A percentile compares a stretch with the other conserved stretches of the same genome.
Evolutionary conservation across 53 echinoderm and acorn worm genomes (phyloP).

Genomic region (Stichopus horrens): DNA sequence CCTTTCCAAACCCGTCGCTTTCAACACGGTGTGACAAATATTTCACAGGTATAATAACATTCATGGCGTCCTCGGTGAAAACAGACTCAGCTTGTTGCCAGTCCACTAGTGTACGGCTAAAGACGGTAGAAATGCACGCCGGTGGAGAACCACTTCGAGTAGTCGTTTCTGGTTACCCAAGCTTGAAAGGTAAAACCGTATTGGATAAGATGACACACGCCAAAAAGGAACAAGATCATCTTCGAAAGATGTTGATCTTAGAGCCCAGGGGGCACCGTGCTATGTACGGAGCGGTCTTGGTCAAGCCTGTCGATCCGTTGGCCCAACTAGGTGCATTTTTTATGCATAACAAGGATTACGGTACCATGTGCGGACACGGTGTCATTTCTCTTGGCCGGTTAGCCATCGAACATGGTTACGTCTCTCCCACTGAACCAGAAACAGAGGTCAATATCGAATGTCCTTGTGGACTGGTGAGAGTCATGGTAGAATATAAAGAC

Average conservation of each 20-base stretch:
- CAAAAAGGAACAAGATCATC: slow-evolving; percentile 65
- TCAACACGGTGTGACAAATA: no score
- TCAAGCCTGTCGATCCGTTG: slow-evolving; percentile 56
- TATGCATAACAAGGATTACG: slow-evolving; percentile 77
- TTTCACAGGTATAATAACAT: no score
- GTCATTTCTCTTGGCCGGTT: slow-evolving; percentile 69
- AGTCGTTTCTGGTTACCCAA: slow-evolving; percentile 75
- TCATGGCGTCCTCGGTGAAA: no score
- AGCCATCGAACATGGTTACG: slow-evolving; percentile 59
- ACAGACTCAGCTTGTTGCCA: neutral
- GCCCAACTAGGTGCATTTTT: slow-evolving; percentile 73
- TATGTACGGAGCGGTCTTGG: slow-evolving; percentile 82
- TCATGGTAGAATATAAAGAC: slow-evolving; percentile 65
- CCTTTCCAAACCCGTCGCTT: no score
- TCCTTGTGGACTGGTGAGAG: slow-evolving; percentile 84
- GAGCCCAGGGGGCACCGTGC: slow-evolving; percentile 81
- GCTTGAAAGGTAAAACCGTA: slow-evolving; percentile 67
- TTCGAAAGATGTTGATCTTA: slow-evolving; percentile 69
- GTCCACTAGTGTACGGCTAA: neutral
- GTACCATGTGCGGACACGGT: slow-evolving; percentile 47
- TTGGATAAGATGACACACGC: slow-evolving; percentile 68
- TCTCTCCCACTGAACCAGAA: slow-evolving; percentile 37
- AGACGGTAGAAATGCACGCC: slow-evolving; percentile 91
- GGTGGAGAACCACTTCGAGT: slow-evolving; percentile 77
- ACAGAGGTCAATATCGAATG: slow-evolving; percentile 80